A percentile compares a stretch with the other conserved stretches of the same genome.
These are phyloP conservation scores for Theristicus caerulescens DNA, from an alignment of 2,113 vertebrate species.

Conservation along the genomic window DNA sequence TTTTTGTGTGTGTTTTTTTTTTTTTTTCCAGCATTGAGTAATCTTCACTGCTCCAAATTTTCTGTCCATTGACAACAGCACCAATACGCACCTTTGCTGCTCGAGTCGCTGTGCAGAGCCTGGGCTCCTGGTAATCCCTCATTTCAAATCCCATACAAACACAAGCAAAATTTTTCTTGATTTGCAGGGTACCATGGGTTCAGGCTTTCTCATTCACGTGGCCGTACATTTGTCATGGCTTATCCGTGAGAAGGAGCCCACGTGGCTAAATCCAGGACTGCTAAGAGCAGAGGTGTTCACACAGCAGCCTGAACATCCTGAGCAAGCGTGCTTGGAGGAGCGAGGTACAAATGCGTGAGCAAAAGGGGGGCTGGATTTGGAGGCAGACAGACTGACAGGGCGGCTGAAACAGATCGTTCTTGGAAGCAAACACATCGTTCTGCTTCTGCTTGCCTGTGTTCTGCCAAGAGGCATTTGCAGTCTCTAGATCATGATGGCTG, in stretches of 20 bases:
- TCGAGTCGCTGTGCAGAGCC: not conserved
- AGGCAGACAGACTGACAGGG: not conserved
- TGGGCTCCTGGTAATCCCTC: not conserved
- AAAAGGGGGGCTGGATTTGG: not conserved
- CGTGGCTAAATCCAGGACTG: not conserved
- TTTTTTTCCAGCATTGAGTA: not conserved
- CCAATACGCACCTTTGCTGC: not conserved
- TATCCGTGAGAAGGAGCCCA: not conserved
- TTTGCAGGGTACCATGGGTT: not conserved
- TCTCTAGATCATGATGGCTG: conserved; percentile 52
- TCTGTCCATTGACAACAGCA: not conserved
- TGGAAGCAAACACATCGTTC: conserved; percentile 48
- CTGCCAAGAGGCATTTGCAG: conserved; percentile 50
- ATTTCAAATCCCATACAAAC: not conserved
- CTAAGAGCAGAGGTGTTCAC: conserved; percentile 15
- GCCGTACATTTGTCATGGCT: not conserved
- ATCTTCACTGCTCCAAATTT: not conserved
- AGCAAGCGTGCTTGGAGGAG: not conserved
- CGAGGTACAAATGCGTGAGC: not conserved
- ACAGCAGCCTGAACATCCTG: conserved; percentile 9
- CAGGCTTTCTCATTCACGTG: not conserved
- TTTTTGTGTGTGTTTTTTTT: no score
- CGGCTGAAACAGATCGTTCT: conserved; percentile 27
- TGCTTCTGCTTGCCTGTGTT: conserved; percentile 26
- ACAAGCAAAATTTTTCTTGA: rapidly evolving